These are phyloP conservation scores for Tenualosa thibaudeaui DNA, from an alignment of 2,797 vertebrate species.

Conservation along the genomic window DNA sequence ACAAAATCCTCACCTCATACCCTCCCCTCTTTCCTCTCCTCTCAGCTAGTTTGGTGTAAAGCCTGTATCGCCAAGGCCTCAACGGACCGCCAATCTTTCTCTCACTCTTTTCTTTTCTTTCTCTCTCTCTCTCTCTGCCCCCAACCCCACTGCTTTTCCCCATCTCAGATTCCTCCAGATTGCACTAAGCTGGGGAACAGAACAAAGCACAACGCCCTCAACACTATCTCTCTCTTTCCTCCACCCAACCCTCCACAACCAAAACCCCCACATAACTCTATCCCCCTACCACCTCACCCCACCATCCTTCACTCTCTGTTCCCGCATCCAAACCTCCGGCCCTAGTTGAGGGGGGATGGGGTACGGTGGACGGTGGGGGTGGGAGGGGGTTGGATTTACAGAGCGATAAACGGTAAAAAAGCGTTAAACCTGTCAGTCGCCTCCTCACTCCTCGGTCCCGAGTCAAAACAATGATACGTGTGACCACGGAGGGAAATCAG, in stretches of 20 bases:
- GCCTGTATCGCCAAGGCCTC: conserved; percentile 86
- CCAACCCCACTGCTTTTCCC: conserved; percentile 45
- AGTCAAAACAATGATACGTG: conserved; percentile 54
- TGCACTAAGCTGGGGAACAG: conserved; percentile 77
- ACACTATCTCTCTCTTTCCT: neutral
- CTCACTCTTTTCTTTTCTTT: conserved; percentile 39
- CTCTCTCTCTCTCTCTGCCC: conserved; percentile 37
- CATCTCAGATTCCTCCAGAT: conserved; percentile 83
- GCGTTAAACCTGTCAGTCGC: conserved; percentile 46
- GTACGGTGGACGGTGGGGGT: conserved; percentile 55
- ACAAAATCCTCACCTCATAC: neutral
- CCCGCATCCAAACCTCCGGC: conserved; percentile 62
- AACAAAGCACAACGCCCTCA: conserved; percentile 80
- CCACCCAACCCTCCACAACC: conserved; percentile 2
- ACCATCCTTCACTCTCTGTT: conserved; percentile 60
- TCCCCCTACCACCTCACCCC: conserved; percentile 30
- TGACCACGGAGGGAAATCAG: conserved; percentile 57
- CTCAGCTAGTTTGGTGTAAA: conserved; percentile 80
- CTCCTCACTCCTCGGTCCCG: conserved; percentile 52
- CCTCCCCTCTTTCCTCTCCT: conserved; percentile 65
- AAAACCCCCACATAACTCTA: conserved; percentile 1
- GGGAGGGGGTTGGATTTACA: conserved; percentile 76
- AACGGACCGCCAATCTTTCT: conserved; percentile 72
- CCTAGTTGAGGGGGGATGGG: conserved; percentile 66
- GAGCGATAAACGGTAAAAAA: conserved; percentile 82